A percentile compares a stretch with the other conserved stretches of the same genome.
Evolutionary conservation across 2,797 vertebrate species (phyloP).

Genomic region (Lithobates sylvaticus): DNA sequence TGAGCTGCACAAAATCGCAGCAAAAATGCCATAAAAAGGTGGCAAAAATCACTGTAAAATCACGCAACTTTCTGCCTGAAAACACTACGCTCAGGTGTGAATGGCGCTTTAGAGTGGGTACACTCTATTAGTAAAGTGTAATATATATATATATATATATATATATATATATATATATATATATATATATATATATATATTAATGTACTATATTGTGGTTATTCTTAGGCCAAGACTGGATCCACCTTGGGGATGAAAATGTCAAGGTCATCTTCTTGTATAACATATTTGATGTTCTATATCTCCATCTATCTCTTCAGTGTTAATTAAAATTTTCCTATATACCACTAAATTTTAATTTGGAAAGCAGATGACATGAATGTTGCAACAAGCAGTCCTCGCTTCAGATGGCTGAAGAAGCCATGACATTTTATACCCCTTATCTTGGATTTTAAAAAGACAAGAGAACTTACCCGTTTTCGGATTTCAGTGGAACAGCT

Average conservation of each 20-base stretch:
- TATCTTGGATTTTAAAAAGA: not conserved
- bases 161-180: too few species aligned
- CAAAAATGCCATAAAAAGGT: too few species aligned
- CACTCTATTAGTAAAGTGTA: too few species aligned
- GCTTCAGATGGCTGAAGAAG: not conserved
- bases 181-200: too few species aligned
- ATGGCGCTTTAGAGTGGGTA: too few species aligned
- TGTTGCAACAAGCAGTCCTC: slow-evolving; percentile 6
- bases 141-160: too few species aligned
- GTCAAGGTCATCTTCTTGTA: slow-evolving; percentile 2
- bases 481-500: slow-evolving; percentile 27
- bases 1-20: too few species aligned
- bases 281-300: slow-evolving; percentile 15
- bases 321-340: not conserved
- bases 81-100: too few species aligned
- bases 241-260: slow-evolving; percentile 1
- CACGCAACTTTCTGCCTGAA: too few species aligned
- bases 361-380: not conserved
- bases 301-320: slow-evolving; percentile 6
- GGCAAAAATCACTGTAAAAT: too few species aligned
- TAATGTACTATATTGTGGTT: too few species aligned
- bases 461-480: slow-evolving; percentile 13
- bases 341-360: slow-evolving; percentile 8
- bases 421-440: rapidly evolving
- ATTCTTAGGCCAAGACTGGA: not conserved